phyloP scores from a whole-genome alignment of 2,113 vertebrate genomes.

The Corythornis madagascariensis region DNA sequence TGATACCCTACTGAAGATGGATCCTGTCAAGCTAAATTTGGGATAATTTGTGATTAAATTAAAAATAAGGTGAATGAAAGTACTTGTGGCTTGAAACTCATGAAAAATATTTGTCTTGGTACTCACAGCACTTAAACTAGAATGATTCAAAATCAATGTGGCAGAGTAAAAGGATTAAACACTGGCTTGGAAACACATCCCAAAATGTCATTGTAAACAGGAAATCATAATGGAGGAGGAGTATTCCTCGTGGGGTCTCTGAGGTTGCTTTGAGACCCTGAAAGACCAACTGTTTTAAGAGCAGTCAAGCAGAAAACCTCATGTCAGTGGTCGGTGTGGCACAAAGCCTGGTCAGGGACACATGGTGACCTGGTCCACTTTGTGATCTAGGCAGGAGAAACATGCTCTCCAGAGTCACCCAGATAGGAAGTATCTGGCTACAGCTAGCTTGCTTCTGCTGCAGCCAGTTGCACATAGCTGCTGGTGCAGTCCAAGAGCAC shows the following conservation, averaged over 20 bases:
- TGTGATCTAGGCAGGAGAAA: background rate
- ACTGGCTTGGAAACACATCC: slow-evolving; percentile 51
- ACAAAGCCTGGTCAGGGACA: background rate
- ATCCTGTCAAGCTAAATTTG: slow-evolving; percentile 6
- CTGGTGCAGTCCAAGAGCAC: background rate
- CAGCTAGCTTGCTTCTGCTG: background rate
- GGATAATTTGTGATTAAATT: slow-evolving; percentile 47
- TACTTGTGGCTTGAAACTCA: slow-evolving; percentile 55
- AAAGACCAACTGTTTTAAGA: background rate
- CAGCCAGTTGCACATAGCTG: background rate
- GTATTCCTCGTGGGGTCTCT: slow-evolving; percentile 49
- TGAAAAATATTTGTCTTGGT: slow-evolving; percentile 66
- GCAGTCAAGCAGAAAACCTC: background rate
- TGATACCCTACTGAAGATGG: slow-evolving; percentile 8
- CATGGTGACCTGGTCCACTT: background rate
- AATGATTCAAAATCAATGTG: slow-evolving; percentile 65
- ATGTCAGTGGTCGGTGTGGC: background rate
- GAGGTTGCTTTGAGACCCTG: background rate
- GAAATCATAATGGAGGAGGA: slow-evolving; percentile 53
- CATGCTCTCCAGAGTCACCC: rapidly evolving
- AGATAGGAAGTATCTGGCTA: background rate
- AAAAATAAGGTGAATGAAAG: slow-evolving; percentile 53
- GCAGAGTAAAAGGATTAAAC: slow-evolving; percentile 54
- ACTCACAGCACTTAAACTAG: slow-evolving; percentile 39
- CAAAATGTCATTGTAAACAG: slow-evolving; percentile 62